These are phyloP conservation scores for Ciconia boyciana DNA, from an alignment of 2,113 vertebrate genomes.

Conservation along the genomic window DNA sequence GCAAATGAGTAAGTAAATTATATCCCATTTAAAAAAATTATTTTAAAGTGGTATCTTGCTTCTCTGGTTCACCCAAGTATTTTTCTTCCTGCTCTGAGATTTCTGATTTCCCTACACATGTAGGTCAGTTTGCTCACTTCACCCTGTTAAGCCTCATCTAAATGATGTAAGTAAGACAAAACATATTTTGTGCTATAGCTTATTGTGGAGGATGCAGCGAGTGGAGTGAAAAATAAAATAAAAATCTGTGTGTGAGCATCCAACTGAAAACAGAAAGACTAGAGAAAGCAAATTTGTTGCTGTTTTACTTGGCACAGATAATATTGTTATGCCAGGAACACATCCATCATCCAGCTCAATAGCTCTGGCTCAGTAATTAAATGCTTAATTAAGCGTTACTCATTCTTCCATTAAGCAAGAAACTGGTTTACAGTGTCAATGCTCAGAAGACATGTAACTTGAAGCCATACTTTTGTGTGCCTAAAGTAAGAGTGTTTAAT, in stretches of 20 bases:
- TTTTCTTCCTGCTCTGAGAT: background rate
- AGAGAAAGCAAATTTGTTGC: background rate
- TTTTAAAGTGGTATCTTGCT: background rate
- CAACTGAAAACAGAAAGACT: background rate
- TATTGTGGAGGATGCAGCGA: background rate
- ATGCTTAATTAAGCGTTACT: background rate
- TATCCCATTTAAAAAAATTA: background rate
- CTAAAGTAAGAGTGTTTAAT: background rate
- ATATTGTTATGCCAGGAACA: background rate
- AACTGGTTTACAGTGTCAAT: background rate
- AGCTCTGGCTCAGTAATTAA: background rate
- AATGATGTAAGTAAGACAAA: background rate
- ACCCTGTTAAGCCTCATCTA: background rate
- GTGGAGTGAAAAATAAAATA: background rate
- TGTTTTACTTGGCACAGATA: background rate
- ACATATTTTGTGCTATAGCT: background rate
- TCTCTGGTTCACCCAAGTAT: background rate
- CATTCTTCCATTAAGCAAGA: background rate
- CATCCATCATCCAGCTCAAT: background rate
- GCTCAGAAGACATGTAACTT: background rate
- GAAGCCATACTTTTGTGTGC: background rate
- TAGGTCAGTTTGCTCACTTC: background rate
- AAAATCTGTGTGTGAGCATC: background rate
- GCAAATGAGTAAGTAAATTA: background rate
- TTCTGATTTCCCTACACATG: background rate